A percentile compares a stretch with the other conserved stretches of the same genome.
phyloP scores from a whole-genome alignment of 2,888 invertebrate species.

The Nomada goodeniana region DNA sequence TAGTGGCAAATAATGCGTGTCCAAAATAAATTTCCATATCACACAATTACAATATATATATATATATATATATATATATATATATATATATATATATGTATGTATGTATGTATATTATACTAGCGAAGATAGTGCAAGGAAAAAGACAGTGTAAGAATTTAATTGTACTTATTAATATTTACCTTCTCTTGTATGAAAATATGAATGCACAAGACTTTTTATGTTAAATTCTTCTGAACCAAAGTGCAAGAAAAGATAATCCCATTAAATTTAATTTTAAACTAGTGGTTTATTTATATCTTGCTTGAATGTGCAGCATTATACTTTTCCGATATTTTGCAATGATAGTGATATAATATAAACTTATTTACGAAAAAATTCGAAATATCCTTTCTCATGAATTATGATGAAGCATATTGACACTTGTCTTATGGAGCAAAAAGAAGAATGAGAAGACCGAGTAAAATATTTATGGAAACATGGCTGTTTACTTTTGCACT shows the following conservation, averaged over 20 bases:
- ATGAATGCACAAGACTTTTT: neutral
- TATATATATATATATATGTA: neutral
- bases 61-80: too few relatives aligned
- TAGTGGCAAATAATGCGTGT: neutral
- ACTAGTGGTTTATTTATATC: neutral
- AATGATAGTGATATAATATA: too few relatives aligned
- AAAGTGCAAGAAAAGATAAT: too few relatives aligned
- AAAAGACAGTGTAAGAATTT: neutral
- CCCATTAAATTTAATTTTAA: too few relatives aligned
- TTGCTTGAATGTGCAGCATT: neutral
- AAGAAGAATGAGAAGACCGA: neutral
- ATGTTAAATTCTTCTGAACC: neutral
- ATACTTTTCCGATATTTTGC: neutral
- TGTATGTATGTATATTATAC: neutral
- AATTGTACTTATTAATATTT: slow-evolving; percentile 21
- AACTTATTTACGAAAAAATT: neutral
- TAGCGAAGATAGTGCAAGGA: neutral
- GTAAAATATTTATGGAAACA: slow-evolving; percentile 17
- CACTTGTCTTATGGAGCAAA: neutral
- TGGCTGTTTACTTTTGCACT: neutral
- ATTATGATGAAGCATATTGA: neutral
- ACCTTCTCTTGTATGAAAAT: slow-evolving; percentile 2
- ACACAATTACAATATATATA: neutral
- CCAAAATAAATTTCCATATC: neutral
- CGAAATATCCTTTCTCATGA: neutral